A percentile compares a stretch with the other conserved stretches of the same genome.
These are phyloP conservation scores for Henricia sp. DNA, from an alignment of 53 echinoderm and acorn worm species.

Conservation along the genomic window DNA sequence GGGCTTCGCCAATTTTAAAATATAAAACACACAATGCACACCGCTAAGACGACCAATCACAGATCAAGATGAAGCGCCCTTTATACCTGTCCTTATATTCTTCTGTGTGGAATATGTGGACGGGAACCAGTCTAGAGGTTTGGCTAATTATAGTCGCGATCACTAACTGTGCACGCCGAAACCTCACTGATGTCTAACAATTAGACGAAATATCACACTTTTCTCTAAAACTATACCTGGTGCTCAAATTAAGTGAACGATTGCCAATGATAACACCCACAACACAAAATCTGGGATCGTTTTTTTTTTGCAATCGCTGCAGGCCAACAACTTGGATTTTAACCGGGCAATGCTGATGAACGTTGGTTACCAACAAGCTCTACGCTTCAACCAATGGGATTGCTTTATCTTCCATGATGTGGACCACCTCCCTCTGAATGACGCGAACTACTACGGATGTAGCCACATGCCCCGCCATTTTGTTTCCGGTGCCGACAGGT, in stretches of 20 bases:
- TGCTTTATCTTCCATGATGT: slow-evolving; percentile 84
- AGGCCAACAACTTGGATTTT: slow-evolving; percentile 64
- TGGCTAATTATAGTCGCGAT: too few species aligned
- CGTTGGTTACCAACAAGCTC: slow-evolving; percentile 73
- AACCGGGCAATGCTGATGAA: slow-evolving; percentile 81
- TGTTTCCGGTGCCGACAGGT: slow-evolving; percentile 72
- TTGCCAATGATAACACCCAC: neutral
- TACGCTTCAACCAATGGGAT: slow-evolving; percentile 78
- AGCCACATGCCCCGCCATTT: slow-evolving; percentile 78
- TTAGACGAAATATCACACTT: too few species aligned
- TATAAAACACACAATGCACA: too few species aligned
- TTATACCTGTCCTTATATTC: too few species aligned
- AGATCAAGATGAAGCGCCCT: too few species aligned
- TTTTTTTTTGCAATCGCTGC: neutral
- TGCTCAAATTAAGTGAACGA: neutral
- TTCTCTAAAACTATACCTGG: too few species aligned
- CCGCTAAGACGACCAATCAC: too few species aligned
- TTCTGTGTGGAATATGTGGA: too few species aligned
- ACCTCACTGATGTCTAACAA: too few species aligned
- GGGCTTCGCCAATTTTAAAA: too few species aligned
- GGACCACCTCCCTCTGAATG: slow-evolving; percentile 75
- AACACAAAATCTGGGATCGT: neutral
- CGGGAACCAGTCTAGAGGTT: too few species aligned
- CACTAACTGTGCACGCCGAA: too few species aligned
- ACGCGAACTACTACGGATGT: slow-evolving; percentile 86